These are phyloP conservation scores for Zygaena filipendulae DNA, from an alignment of 2,888 invertebrate genomes.

Conservation along the genomic window DNA sequence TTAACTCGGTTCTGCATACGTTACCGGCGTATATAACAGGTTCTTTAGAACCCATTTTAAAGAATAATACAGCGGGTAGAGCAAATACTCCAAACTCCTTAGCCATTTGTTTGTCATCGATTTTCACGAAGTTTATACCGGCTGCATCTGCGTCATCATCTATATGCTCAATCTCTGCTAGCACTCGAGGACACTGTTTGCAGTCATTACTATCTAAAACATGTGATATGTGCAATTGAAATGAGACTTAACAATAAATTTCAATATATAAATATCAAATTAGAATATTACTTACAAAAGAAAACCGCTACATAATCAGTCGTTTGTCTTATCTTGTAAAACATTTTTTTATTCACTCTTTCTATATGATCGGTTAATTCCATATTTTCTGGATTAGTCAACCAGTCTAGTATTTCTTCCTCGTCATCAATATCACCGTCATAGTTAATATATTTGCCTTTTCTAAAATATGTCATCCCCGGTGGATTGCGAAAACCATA, in stretches of 20 bases:
- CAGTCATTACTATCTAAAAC: conserved; percentile 93
- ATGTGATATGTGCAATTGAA: conserved; percentile 56
- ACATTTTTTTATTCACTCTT: conserved; percentile 92
- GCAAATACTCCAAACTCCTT: conserved; percentile 92
- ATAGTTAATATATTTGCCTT: conserved; percentile 89
- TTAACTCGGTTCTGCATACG: too few relatives aligned
- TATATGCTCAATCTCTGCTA: conserved; percentile 90
- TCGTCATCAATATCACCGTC: conserved; percentile 94
- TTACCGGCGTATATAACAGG: conserved; percentile 91
- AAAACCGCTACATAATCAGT: conserved; percentile 93
- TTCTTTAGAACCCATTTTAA: conserved; percentile 87
- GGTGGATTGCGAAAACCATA: conserved; percentile 91
- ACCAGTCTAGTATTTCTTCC: conserved; percentile 91
- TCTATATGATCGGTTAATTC: conserved; percentile 93
- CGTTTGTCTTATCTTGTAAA: conserved; percentile 87
- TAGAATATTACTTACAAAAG: conserved; percentile 79
- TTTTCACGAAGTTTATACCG: conserved; percentile 92
- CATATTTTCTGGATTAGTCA: conserved; percentile 94
- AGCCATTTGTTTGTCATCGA: conserved; percentile 88
- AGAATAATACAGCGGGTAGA: conserved; percentile 89
- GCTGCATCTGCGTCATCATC: conserved; percentile 93
- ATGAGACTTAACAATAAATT: conserved; percentile 20
- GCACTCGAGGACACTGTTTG: conserved; percentile 90
- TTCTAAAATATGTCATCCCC: conserved; percentile 90
- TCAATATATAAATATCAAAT: conserved; percentile 5